Conservation (phyloP, 2,888 invertebrate genomes). For the Pristionchus exspectatus region DNA sequence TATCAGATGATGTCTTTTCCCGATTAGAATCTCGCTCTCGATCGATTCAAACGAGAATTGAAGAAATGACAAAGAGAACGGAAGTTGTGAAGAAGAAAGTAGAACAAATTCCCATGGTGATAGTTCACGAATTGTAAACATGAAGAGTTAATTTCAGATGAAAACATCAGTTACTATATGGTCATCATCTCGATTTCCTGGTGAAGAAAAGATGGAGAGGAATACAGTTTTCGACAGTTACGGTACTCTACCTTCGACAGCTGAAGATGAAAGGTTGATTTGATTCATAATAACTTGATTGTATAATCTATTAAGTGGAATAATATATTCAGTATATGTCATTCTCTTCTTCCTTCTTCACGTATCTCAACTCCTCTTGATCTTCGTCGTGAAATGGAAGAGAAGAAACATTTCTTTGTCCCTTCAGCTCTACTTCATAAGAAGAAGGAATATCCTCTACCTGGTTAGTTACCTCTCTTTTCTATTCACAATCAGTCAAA, state of each 20-base stretch:
- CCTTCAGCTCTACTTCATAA: constrained; percentile 43
- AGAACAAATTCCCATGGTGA: not conserved
- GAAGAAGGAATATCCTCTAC: constrained; percentile 49
- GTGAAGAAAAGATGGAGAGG: constrained; percentile 42
- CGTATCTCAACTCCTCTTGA: constrained; percentile 26
- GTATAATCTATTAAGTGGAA: too few relatives aligned
- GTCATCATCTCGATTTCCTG: constrained; percentile 59
- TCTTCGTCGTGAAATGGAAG: constrained; percentile 52
- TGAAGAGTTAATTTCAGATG: constrained; percentile 49
- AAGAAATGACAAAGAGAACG: constrained; percentile 41
- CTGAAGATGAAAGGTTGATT: constrained; percentile 24
- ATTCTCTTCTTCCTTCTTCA: constrained; percentile 9
- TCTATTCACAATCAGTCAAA: too few relatives aligned
- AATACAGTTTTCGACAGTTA: constrained; percentile 37
- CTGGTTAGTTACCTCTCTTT: constrained; percentile 1
- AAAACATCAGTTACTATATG: constrained; percentile 56
- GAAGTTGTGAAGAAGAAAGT: constrained; percentile 48
- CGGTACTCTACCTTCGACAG: constrained; percentile 52
- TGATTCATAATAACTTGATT: not conserved
- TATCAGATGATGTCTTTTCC: constrained; percentile 43
- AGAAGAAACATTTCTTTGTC: constrained; percentile 41
- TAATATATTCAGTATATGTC: not conserved
- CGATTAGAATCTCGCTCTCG: constrained; percentile 26
- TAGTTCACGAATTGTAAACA: not conserved
- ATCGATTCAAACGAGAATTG: not conserved